Evolutionary conservation across 2,888 invertebrate species (phyloP).

Genomic region (Trichopria drosophilae): DNA sequence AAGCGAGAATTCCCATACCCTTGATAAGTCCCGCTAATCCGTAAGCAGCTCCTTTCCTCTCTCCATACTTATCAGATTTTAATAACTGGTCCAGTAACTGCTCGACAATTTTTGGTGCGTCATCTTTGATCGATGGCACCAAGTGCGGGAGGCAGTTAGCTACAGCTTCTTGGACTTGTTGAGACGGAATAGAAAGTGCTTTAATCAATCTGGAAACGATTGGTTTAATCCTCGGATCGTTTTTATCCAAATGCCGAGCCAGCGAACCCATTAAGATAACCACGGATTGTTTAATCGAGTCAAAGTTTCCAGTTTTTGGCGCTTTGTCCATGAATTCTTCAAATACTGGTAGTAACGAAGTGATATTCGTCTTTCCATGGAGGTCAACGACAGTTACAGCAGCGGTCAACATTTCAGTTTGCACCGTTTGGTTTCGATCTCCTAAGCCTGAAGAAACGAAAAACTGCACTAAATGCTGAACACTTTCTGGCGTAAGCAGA

Average conservation of each 20-base stretch:
- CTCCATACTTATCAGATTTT: conserved; percentile 90
- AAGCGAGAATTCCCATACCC: conserved; percentile 91
- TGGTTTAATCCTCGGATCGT: conserved; percentile 88
- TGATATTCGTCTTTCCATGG: conserved; percentile 79
- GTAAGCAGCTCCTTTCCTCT: conserved; percentile 93
- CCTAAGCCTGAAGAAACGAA: conserved; percentile 85
- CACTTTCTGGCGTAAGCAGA: conserved; percentile 69
- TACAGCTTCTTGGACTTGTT: conserved; percentile 92
- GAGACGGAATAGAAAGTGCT: conserved; percentile 93
- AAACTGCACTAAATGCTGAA: conserved; percentile 74
- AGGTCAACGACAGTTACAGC: conserved; percentile 89
- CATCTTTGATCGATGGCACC: conserved; percentile 88
- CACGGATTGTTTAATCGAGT: conserved; percentile 92
- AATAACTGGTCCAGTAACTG: conserved; percentile 84
- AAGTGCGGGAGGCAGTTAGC: conserved; percentile 93
- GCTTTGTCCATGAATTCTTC: conserved; percentile 92
- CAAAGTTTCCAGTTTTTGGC: conserved; percentile 85
- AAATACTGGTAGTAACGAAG: conserved; percentile 83
- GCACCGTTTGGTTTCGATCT: conserved; percentile 80
- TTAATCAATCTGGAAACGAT: conserved; percentile 88
- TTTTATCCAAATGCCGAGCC: conserved; percentile 92
- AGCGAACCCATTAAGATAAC: conserved; percentile 96
- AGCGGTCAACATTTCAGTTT: conserved; percentile 89
- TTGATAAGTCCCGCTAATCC: conserved; percentile 96
- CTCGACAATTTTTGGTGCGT: conserved; percentile 85